Conservation (phyloP, 2,888 invertebrate genomes). For the Halocaridina rubra region DNA sequence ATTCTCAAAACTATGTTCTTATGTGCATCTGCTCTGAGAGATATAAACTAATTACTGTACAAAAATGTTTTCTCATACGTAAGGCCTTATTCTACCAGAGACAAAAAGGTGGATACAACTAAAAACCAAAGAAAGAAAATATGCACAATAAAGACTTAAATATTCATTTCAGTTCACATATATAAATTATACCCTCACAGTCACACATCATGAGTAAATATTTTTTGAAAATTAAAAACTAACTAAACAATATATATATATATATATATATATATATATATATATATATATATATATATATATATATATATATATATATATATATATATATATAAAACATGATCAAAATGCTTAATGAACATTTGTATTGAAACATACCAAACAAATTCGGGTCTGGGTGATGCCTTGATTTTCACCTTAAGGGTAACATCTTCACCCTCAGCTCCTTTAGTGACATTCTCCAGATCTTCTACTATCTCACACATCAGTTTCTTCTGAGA, state of each 20-base stretch:
- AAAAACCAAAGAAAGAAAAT: too few species aligned
- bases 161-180: too few species aligned
- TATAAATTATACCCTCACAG: not conserved
- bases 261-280: not conserved
- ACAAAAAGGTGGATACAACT: too few species aligned
- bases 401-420: constrained; percentile 85
- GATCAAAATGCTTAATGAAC: too few species aligned
- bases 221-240: too few species aligned
- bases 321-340: not conserved
- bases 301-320: not conserved
- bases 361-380: too few species aligned
- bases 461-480: constrained; percentile 48
- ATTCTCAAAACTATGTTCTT: too few species aligned
- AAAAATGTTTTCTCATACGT: too few species aligned
- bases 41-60: too few species aligned
- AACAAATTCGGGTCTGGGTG: constrained; percentile 74
- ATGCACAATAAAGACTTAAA: too few species aligned
- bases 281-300: not conserved
- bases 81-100: too few species aligned
- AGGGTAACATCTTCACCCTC: constrained; percentile 85
- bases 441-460: constrained; percentile 72
- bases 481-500: constrained; percentile 54
- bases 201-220: not conserved
- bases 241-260: not conserved
- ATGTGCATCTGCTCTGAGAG: too few species aligned